Conservation (phyloP, 1,140 invertebrate genomes). For the Trichonephila clavata region DNA sequence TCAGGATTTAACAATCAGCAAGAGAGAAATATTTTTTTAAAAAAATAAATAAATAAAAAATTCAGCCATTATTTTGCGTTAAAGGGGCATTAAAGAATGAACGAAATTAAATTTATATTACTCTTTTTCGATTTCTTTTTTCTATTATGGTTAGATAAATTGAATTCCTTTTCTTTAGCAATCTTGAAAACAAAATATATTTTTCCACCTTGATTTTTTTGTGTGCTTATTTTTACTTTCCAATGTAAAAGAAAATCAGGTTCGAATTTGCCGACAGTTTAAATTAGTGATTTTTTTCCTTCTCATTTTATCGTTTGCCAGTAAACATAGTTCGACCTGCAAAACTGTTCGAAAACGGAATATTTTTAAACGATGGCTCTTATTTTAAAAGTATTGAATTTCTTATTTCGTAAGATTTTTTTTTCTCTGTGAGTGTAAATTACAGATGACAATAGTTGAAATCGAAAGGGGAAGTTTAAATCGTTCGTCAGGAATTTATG, state of each 20-base stretch:
- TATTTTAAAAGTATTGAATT: constrained; percentile 24
- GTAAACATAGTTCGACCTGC: constrained; percentile 16
- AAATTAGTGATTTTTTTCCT: constrained; percentile 62
- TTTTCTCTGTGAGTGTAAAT: constrained; percentile 33
- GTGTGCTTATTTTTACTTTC: not conserved
- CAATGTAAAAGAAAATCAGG: constrained; percentile 40
- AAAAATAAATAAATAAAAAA: not conserved
- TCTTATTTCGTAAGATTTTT: constrained; percentile 4
- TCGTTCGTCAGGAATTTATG: not conserved
- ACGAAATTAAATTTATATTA: constrained; percentile 73
- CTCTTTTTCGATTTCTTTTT: not conserved
- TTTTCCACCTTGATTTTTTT: constrained; percentile 40
- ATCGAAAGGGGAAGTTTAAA: not conserved
- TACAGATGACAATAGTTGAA: constrained; percentile 27
- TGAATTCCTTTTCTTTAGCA: constrained; percentile 52
- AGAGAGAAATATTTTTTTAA: constrained; percentile 17
- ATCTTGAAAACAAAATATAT: constrained; percentile 72
- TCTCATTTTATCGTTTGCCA: constrained; percentile 17
- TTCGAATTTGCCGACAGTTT: constrained; percentile 65
- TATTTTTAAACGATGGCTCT: constrained; percentile 33
- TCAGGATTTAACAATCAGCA: not conserved
- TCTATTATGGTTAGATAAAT: constrained; percentile 68
- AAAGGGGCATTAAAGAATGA: constrained; percentile 57
- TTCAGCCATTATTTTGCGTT: constrained; percentile 35
- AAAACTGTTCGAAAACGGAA: constrained; percentile 35